Conservation (phyloP, 2,888 invertebrate genomes). For the Lottia gigantea region DNA sequence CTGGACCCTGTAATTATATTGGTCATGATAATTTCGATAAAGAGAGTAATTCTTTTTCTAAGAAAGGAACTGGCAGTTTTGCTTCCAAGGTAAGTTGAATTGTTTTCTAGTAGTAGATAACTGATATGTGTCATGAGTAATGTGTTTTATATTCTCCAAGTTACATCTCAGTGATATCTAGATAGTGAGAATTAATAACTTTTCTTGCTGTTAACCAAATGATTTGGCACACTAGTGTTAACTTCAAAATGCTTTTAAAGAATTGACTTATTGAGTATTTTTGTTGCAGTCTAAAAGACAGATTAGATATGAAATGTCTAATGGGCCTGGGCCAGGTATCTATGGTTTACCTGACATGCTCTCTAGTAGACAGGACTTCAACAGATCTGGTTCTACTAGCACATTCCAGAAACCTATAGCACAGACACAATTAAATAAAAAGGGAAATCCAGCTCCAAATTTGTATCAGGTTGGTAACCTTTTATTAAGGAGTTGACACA, state of each 20-base stretch:
- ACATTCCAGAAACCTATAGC: constrained; percentile 65
- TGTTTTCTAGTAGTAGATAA: background rate
- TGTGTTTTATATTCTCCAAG: too few relatives aligned
- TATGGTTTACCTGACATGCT: constrained; percentile 55
- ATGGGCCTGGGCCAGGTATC: constrained; percentile 61
- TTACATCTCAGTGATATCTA: too few relatives aligned
- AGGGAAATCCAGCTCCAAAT: constrained; percentile 63
- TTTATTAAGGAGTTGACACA: background rate
- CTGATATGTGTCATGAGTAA: background rate
- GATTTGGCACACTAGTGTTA: background rate
- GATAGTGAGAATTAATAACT: too few relatives aligned
- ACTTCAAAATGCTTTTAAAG: background rate
- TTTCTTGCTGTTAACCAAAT: too few relatives aligned
- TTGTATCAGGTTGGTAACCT: constrained; percentile 57
- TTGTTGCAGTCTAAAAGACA: constrained; percentile 55
- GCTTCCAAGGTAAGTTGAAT: constrained; percentile 58
- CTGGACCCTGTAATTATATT: constrained; percentile 65
- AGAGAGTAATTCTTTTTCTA: constrained; percentile 57
- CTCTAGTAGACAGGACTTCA: constrained; percentile 56
- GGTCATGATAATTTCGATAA: constrained; percentile 45
- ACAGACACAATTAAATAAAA: constrained; percentile 38
- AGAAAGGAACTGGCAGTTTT: constrained; percentile 66
- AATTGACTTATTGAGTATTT: background rate
- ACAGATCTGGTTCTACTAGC: constrained; percentile 52
- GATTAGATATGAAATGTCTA: constrained; percentile 40